Evolutionary conservation across 2,113 vertebrate species (phyloP).

Genomic region (Tenebrosternarchus preto): DNA sequence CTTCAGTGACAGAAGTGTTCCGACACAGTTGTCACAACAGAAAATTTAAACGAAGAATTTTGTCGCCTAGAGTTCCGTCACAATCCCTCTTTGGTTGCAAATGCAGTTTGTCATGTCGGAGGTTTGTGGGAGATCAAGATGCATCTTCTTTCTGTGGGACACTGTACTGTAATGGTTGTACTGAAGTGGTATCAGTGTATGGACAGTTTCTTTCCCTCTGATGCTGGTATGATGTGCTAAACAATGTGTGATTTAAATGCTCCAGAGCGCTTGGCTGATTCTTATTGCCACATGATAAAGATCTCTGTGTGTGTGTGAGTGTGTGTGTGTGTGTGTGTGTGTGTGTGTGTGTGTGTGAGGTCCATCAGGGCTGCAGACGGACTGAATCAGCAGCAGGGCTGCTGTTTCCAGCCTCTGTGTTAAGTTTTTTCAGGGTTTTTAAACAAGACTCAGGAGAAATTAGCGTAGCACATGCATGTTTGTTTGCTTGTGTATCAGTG

Average conservation of each 20-base stretch:
- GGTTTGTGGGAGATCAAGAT: no score
- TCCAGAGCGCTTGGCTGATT: background rate
- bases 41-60: no score
- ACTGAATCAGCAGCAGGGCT: constrained; percentile 24
- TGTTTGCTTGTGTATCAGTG: background rate
- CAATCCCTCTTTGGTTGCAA: background rate
- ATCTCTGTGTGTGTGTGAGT: no score
- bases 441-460: background rate
- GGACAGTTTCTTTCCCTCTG: no score
- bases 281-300: constrained; percentile 19
- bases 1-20: background rate
- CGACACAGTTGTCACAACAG: no score
- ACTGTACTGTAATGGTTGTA: no score
- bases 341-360: no score
- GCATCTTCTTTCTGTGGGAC: no score
- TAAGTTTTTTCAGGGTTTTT: constrained; percentile 10
- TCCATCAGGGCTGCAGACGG: background rate
- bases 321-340: no score
- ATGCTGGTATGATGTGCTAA: background rate
- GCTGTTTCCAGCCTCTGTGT: background rate
- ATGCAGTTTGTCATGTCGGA: no score
- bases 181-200: no score
- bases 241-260: background rate
- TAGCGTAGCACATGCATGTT: background rate
- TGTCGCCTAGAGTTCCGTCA: background rate